Conservation (phyloP, 2,888 invertebrate species). For the Candidula unifasciata region DNA sequence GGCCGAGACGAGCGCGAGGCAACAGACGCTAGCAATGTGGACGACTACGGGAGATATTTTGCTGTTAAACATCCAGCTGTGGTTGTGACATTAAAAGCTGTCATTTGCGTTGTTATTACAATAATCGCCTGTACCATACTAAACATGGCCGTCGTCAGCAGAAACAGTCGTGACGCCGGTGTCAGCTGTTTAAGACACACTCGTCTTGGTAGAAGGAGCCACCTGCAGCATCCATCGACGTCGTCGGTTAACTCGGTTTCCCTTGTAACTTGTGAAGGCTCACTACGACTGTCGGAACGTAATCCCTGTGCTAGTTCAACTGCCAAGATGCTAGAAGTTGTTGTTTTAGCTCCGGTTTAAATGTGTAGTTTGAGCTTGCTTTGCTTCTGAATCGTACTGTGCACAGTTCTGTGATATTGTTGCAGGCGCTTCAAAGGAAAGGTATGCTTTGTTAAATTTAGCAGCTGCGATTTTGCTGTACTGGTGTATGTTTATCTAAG, state of each 20-base stretch:
- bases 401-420: neutral
- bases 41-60: neutral
- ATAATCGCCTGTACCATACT: neutral
- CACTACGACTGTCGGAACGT: slow-evolving; percentile 13
- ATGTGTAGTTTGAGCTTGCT: neutral
- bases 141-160: neutral
- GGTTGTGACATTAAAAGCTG: neutral
- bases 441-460: too few species aligned
- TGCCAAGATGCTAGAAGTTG: neutral
- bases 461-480: too few species aligned
- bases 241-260: too few species aligned
- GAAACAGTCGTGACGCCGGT: neutral
- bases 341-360: neutral
- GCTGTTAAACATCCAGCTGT: neutral
- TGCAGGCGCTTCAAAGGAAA: too few species aligned
- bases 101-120: neutral
- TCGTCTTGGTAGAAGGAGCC: neutral
- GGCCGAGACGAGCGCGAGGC: neutral
- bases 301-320: neutral
- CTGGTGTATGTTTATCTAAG: too few species aligned
- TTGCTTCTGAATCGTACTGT: neutral
- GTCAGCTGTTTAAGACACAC: neutral
- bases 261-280: neutral
- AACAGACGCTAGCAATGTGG: neutral
- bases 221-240: neutral